Percentiles rank a stretch among this genome's conserved stretches.
Evolutionary conservation across 2,797 vertebrate genomes (phyloP).

Genomic region (Malacoctenus gilli): DNA sequence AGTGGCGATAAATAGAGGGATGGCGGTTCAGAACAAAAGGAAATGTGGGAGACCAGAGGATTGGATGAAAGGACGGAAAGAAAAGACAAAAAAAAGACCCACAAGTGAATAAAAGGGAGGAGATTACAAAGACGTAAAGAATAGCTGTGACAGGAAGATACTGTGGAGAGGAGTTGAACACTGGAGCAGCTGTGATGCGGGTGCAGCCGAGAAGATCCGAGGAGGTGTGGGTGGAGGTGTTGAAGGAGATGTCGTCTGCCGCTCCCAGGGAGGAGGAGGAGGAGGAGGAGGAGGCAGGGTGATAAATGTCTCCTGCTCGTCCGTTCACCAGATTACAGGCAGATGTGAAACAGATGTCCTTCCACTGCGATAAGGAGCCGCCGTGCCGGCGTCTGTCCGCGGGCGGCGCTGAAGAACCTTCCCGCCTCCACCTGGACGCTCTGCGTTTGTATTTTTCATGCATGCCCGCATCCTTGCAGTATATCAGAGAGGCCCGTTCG

Average conservation of each 20-base stretch:
- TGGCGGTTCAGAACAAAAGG: too few relatives aligned
- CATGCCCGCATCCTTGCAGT: constrained; percentile 27
- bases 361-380: constrained; percentile 17
- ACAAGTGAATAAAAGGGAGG: too few relatives aligned
- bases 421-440: too few relatives aligned
- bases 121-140: constrained; percentile 28
- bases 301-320: constrained; percentile 61
- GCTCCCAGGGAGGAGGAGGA: constrained; percentile 45
- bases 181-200: constrained; percentile 36
- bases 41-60: too few relatives aligned
- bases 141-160: constrained; percentile 33
- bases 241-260: constrained; percentile 56
- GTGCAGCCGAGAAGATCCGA: constrained; percentile 32
- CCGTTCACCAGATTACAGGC: constrained; percentile 52
- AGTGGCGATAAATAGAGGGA: too few relatives aligned
- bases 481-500: constrained; percentile 19
- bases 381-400: too few relatives aligned
- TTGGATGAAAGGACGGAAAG: too few relatives aligned
- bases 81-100: too few relatives aligned
- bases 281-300: constrained; percentile 58
- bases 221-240: constrained; percentile 63
- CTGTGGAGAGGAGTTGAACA: constrained; percentile 34
- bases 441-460: too few relatives aligned
- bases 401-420: too few relatives aligned
- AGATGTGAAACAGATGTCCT: constrained; percentile 44